Base-by-base conservation (phyloP, 2,113 vertebrate genomes). In the Gavia stellata region DNA sequence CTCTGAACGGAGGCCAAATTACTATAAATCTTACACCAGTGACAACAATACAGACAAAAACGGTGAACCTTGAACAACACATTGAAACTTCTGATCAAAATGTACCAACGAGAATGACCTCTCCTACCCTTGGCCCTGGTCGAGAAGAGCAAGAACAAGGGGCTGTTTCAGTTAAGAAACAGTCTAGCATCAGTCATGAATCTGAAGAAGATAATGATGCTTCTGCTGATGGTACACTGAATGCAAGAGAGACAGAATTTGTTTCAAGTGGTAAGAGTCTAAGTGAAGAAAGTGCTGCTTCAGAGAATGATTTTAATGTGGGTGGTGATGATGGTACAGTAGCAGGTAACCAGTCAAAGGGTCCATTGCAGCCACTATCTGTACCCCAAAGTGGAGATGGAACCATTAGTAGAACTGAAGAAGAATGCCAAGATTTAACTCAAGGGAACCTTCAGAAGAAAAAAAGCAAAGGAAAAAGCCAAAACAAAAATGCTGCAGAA, bases 1-100 rank as follows among this genome's bases (percentile, higher is more conserved):
- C 99, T 71, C 97, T 99, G 96, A 99, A 99, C 90, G 98, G 98
- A 96, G 97, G 97, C 94, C 99, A 99, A 24, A 97, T 99, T 93
- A 95, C 98, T 49, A 92, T 99, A 92, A 98, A 98, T 85, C 98
- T 99, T 90, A 98, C 98, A 63, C 96, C 98, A 26, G 96, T 98
- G 66, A 94, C 98, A 81, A 79, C 97, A 73, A 91, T 98, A 90
- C 98, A 98, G 81, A 74, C 98, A 88, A 98, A 99, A 97, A 58
- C 94, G 65, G 93, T 98, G 63, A 97, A 88, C 71, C 93, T 98
- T 40, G 98, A 98, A 63, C 98, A 98, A 34, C 98, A 96, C 47
- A 87, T 97, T 87, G 98, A 98, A 74, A 78, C 97, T 81, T 73
- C 97, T 78, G 97, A 98, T 96, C 98, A 98, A 88, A 97, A 93